A percentile compares a stretch with the other conserved stretches of the same genome.
phyloP scores from a whole-genome alignment of 2,113 vertebrate species.

The Apaloderma vittatum region DNA sequence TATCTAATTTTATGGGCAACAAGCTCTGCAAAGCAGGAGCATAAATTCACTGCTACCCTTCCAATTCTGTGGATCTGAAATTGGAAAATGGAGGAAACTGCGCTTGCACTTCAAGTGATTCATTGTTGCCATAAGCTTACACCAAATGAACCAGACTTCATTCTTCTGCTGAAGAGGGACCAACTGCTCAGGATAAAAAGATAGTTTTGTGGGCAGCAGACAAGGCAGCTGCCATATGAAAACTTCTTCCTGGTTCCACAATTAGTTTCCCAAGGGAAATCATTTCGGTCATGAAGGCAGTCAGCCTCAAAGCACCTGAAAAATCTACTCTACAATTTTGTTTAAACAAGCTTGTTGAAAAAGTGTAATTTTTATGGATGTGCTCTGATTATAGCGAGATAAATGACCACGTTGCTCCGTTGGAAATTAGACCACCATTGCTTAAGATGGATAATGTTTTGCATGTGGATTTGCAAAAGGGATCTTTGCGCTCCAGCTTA shows the following conservation, averaged over 20 bases:
- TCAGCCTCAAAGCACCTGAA: not conserved
- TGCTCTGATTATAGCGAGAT: not conserved
- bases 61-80: not conserved
- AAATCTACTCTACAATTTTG: not conserved
- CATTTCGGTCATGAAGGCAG: not conserved
- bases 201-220: not conserved
- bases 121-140: not conserved
- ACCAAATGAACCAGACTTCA: not conserved
- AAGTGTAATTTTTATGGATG: not conserved
- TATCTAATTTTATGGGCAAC: constrained; percentile 19
- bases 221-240: not conserved
- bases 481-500: not conserved
- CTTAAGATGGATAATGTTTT: not conserved
- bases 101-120: not conserved
- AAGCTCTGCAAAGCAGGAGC: not conserved
- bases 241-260: not conserved
- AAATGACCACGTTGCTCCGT: not conserved
- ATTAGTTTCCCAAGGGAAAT: not conserved
- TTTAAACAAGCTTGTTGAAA: not conserved
- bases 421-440: not conserved
- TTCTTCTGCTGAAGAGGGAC: not conserved
- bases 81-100: not conserved
- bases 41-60: not conserved
- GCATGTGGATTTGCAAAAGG: not conserved
- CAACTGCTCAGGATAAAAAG: not conserved